These are phyloP conservation scores for Chrysolina oricalcia DNA, from an alignment of 2,888 invertebrate species.

Conservation along the genomic window DNA sequence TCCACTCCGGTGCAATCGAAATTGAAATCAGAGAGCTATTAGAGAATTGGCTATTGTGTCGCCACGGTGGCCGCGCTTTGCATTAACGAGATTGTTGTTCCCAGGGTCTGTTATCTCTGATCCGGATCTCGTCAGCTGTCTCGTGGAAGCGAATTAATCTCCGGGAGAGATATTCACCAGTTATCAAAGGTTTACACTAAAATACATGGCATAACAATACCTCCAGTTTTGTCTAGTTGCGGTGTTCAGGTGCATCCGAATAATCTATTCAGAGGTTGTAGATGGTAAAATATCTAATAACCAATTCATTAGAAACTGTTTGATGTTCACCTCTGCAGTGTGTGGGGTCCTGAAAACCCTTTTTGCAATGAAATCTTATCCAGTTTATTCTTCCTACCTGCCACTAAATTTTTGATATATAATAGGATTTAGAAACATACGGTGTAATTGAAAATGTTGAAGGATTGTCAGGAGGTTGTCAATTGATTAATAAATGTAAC, in stretches of 20 bases:
- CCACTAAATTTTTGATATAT: too few species aligned
- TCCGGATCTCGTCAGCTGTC: slow-evolving; percentile 68
- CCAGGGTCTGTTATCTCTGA: slow-evolving; percentile 65
- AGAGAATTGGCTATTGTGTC: slow-evolving; percentile 57
- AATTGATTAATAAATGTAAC: too few species aligned
- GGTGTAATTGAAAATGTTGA: too few species aligned
- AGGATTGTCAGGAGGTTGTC: too few species aligned
- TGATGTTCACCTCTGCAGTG: too few species aligned
- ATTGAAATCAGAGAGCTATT: slow-evolving; percentile 49
- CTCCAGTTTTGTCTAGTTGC: neutral
- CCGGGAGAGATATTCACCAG: slow-evolving; percentile 43
- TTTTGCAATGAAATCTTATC: too few species aligned
- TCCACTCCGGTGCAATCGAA: slow-evolving; percentile 35
- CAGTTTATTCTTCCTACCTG: too few species aligned
- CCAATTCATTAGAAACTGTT: too few species aligned
- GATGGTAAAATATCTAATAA: too few species aligned
- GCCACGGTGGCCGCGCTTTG: slow-evolving; percentile 64
- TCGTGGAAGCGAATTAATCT: slow-evolving; percentile 66
- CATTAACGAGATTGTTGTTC: slow-evolving; percentile 67
- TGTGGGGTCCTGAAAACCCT: too few species aligned
- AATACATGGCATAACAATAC: slow-evolving; percentile 37
- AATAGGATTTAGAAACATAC: too few species aligned
- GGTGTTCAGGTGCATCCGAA: neutral
- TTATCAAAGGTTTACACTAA: slow-evolving; percentile 45
- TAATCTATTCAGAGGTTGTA: too few species aligned